Evolutionary conservation across 2,888 invertebrate genomes (phyloP), one percentile per base, ranked within the genome.

Genomic region (Sicus ferrugineus): DNA sequence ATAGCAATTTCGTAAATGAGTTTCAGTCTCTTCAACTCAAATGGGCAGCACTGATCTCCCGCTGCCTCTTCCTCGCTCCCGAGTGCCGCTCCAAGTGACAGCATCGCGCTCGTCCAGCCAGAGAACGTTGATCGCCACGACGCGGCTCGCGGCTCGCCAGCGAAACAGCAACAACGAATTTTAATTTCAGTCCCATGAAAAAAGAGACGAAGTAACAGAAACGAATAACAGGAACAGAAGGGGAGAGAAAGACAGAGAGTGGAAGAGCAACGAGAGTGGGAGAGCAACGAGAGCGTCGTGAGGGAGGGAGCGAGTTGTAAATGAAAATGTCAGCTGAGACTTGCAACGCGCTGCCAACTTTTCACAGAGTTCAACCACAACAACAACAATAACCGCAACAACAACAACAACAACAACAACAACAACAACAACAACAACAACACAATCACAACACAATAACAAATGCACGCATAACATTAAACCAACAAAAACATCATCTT

Each of bases 381-480:
- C n/a, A 14, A n/a, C 16, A 48, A 19, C 48, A 48, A 21, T 28
- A 26, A 23, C 54, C 11, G 16, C 28, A 54, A 4, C 19, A 68
- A 52, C 23, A 50, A 64, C 31, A 58, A 64, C 11, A 64, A 48
- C 19, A 9, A 42, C 48, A 16, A 21, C 1, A 16, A 48, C 50
- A 63, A 48, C 11, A 63, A 23, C 42, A 46, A 58, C 59, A 68
- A 62, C 31, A 14, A 7, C 16, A 4, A 23, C 61, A 61, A 28
- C 23, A 68, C 48, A 69, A 23, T 16, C 14, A 4, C 31, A 21
- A 28, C 38, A 52, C n/a, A n/a, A 59, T 14, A 69, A n/a, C 50
- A 58, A 58, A 19, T 30, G 28, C 56, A 28, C 5, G 16, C 21
- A 56, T 21, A 28, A 46, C n/a, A 16, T n/a, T 9, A 34, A 34